These are phyloP conservation scores for Numida meleagris DNA, from an alignment of 2,113 vertebrate species.

Conservation along the genomic window DNA sequence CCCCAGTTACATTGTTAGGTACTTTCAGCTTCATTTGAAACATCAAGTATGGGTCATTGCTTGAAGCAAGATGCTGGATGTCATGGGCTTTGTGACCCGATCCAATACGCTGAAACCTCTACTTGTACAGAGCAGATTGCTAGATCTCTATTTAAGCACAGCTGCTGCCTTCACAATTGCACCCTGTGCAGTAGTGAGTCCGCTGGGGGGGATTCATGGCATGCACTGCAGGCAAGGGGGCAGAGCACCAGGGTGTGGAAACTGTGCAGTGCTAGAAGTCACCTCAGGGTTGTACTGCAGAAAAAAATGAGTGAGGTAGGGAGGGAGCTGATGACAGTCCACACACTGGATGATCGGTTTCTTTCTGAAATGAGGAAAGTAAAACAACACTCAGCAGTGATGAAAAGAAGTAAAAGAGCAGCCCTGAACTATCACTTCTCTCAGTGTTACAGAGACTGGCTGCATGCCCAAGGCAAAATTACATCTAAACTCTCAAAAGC, in stretches of 20 bases:
- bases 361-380: constrained; percentile 31
- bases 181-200: not conserved
- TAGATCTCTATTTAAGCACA: not conserved
- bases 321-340: constrained; percentile 16
- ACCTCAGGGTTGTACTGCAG: not conserved
- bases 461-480: constrained; percentile 67
- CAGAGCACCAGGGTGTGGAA: not conserved
- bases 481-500: constrained; percentile 24
- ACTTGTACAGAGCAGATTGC: not conserved
- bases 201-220: not conserved
- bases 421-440: constrained; percentile 58
- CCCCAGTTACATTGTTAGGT: not conserved
- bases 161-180: not conserved
- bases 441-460: constrained; percentile 43
- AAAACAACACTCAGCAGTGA: constrained; percentile 50
- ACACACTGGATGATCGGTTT: constrained; percentile 16
- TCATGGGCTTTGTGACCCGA: not conserved
- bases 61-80: not conserved
- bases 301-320: not conserved
- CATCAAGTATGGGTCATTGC: not conserved
- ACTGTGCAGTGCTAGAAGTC: not conserved
- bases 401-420: constrained; percentile 61
- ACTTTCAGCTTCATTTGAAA: constrained; percentile 22
- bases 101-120: not conserved
- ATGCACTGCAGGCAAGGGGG: not conserved